phyloP scores from a whole-genome alignment of 2,797 vertebrate species.

The Australoheros facetus region DNA sequence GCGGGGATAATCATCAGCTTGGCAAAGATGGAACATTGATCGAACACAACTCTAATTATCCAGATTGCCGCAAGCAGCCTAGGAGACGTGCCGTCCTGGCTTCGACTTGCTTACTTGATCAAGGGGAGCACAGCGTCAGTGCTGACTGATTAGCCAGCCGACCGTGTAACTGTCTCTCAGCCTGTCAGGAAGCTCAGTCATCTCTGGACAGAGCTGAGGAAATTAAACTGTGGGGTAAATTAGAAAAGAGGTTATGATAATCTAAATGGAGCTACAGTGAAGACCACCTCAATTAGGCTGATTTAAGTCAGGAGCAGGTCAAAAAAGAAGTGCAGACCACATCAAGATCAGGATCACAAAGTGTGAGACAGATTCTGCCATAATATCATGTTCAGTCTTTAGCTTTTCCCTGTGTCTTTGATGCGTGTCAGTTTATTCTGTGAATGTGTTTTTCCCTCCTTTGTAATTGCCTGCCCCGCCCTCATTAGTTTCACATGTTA shows the following conservation, averaged over 20 bases:
- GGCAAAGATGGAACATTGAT: conserved; percentile 50
- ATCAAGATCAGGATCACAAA: not conserved
- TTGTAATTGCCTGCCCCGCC: too few species aligned
- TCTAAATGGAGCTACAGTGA: not conserved
- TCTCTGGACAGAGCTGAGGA: conserved; percentile 15
- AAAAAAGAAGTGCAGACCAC: not conserved
- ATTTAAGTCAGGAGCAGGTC: not conserved
- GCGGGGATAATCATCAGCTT: conserved; percentile 45
- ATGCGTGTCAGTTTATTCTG: not conserved
- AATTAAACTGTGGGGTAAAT: conserved; percentile 1
- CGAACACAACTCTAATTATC: conserved; percentile 64
- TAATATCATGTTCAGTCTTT: not conserved
- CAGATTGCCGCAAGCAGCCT: conserved; percentile 37
- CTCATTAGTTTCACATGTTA: not conserved
- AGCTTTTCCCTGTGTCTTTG: accelerated
- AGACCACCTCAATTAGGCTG: not conserved
- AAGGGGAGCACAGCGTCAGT: not conserved
- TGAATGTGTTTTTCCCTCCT: not conserved
- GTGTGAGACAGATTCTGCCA: not conserved
- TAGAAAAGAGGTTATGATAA: not conserved
- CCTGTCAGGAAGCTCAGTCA: conserved; percentile 9
- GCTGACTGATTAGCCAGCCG: conserved; percentile 21
- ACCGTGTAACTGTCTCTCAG: conserved; percentile 25
- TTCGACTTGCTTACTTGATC: conserved; percentile 35
- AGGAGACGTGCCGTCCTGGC: conserved; percentile 17